Conservation (phyloP, 2,797 vertebrate species). For the Centropyge bicolor region DNA sequence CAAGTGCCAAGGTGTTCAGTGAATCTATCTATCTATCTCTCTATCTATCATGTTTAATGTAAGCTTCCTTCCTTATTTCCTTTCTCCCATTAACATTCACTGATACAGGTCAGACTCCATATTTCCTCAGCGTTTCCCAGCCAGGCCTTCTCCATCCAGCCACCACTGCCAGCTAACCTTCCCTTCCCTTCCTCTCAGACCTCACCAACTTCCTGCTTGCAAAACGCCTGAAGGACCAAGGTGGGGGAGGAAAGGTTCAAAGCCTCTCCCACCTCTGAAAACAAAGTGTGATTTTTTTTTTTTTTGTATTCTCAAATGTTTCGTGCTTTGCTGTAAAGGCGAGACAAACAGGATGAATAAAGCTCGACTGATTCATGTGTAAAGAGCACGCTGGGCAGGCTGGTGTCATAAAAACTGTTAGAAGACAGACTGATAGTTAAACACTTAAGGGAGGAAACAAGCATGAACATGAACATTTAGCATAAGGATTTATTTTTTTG, state of each 20-base stretch:
- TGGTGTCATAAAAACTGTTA: constrained; percentile 32
- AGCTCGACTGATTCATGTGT: not conserved
- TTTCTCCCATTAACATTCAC: constrained; percentile 37
- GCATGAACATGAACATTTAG: constrained; percentile 18
- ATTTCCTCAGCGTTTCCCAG: constrained; percentile 49
- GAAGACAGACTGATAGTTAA: constrained; percentile 10
- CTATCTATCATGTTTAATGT: not conserved
- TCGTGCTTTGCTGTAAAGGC: not conserved
- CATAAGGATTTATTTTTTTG: constrained; percentile 21
- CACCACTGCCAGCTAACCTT: constrained; percentile 31
- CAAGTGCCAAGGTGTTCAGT: too few species aligned
- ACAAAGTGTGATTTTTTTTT: not conserved
- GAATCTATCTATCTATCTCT: not conserved
- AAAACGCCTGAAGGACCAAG: not conserved
- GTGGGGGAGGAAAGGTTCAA: not conserved
- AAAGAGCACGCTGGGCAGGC: not conserved
- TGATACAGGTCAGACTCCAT: constrained; percentile 47
- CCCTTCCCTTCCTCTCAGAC: constrained; percentile 38
- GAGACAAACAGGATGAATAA: constrained; percentile 22
- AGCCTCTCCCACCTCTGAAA: constrained; percentile 25
- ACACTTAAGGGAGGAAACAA: constrained; percentile 3
- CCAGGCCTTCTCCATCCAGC: constrained; percentile 32
- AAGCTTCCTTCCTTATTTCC: constrained; percentile 13
- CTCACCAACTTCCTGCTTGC: constrained; percentile 31
- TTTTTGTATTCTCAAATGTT: constrained; percentile 5